Conservation (phyloP, 2,113 vertebrate species). For the Pelusios castaneus region DNA sequence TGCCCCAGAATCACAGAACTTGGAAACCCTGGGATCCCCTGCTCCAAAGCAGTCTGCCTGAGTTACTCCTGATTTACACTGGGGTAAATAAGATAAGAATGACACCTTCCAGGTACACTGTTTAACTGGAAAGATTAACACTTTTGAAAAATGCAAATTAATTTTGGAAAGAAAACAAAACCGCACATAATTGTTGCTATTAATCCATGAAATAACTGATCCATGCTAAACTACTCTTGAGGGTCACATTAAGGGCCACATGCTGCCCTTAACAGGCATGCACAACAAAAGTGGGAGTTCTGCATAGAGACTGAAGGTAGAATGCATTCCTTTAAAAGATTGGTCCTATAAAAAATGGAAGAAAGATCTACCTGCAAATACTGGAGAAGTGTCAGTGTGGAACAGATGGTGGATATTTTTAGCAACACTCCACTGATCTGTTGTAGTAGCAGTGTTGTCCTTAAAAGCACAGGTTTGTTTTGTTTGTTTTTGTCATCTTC, state of each 20-base stretch:
- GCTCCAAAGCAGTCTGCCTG: not conserved
- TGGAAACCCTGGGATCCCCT: not conserved
- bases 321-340: not conserved
- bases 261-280: not conserved
- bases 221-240: not conserved
- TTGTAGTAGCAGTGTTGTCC: not conserved
- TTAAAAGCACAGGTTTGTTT: not conserved
- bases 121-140: not conserved
- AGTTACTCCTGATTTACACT: not conserved
- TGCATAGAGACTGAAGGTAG: not conserved
- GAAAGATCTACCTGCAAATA: not conserved
- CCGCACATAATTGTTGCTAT: not conserved
- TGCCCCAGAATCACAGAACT: not conserved
- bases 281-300: not conserved
- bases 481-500: constrained; percentile 19
- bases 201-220: not conserved
- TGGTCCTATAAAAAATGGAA: not conserved
- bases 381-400: not conserved
- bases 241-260: not conserved
- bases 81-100: not conserved
- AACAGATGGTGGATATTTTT: not conserved
- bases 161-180: not conserved
- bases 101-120: not conserved
- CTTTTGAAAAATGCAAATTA: no score
- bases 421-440: not conserved